phyloP scores from a whole-genome alignment of 2,113 vertebrate species.

The Donacobius atricapilla region DNA sequence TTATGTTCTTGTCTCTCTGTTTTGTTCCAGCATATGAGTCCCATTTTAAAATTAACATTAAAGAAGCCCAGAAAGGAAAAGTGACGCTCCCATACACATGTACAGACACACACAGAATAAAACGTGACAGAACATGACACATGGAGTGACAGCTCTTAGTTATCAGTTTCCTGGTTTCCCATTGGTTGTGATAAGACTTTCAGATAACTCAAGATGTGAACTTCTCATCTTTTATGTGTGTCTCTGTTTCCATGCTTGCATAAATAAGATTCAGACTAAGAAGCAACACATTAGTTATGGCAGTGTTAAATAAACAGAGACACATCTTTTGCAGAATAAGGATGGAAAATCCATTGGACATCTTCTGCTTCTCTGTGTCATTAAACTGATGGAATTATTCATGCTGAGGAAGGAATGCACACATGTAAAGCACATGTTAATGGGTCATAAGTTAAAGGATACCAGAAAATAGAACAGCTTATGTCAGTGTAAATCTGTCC shows the following conservation, averaged over 20 bases:
- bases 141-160: not conserved
- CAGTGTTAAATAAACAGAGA: not conserved
- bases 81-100: not conserved
- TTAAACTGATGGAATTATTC: not conserved
- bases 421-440: not conserved
- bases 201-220: not conserved
- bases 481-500: not conserved
- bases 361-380: not conserved
- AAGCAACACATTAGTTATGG: not conserved
- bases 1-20: not conserved
- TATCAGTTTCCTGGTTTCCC: not conserved
- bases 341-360: not conserved
- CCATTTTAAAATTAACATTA: constrained; percentile 3
- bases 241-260: not conserved
- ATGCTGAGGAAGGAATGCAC: not conserved
- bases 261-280: not conserved
- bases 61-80: not conserved
- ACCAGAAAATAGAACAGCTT: not conserved
- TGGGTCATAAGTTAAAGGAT: not conserved
- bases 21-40: not conserved
- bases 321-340: not conserved
- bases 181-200: not conserved
- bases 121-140: not conserved
- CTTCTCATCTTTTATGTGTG: not conserved
- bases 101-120: not conserved